Percentiles rank a stretch among this genome's conserved stretches.
These are phyloP conservation scores for Oceanodroma leucorhoa DNA, from an alignment of 2,797 vertebrate species.

Conservation along the genomic window DNA sequence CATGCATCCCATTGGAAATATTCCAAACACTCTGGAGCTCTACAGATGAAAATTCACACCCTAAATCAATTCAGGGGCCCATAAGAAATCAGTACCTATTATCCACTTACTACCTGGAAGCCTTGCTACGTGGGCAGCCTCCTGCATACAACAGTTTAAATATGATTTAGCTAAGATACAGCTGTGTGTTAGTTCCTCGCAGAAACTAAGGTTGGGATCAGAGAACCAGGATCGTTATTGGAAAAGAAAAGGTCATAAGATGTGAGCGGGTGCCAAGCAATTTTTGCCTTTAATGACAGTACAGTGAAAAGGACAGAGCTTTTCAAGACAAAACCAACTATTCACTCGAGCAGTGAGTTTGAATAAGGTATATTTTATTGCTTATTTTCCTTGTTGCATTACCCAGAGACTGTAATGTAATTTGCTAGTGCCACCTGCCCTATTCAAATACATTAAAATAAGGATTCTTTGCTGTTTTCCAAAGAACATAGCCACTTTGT, in stretches of 20 bases:
- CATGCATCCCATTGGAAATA: neutral
- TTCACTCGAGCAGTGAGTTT: neutral
- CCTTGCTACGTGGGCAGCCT: neutral
- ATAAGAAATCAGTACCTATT: neutral
- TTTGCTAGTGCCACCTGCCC: slow-evolving; percentile 1
- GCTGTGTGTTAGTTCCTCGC: neutral
- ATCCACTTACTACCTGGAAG: neutral
- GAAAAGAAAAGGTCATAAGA: neutral
- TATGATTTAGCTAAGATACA: neutral
- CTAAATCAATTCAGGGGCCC: neutral
- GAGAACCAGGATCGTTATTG: neutral
- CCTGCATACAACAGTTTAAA: neutral
- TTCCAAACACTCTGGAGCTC: neutral
- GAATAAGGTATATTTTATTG: neutral
- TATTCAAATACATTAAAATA: slow-evolving; percentile 27
- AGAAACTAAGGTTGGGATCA: neutral
- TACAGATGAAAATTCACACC: neutral
- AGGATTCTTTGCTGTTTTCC: slow-evolving; percentile 1
- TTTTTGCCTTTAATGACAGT: neutral
- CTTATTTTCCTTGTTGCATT: slow-evolving; percentile 1
- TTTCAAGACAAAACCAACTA: neutral
- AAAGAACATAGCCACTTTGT: neutral
- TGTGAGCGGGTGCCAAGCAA: neutral
- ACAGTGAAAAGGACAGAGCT: neutral
- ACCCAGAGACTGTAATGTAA: neutral